Base-by-base conservation (phyloP, 2,888 invertebrate genomes). In the Lepidonotus clava region DNA sequence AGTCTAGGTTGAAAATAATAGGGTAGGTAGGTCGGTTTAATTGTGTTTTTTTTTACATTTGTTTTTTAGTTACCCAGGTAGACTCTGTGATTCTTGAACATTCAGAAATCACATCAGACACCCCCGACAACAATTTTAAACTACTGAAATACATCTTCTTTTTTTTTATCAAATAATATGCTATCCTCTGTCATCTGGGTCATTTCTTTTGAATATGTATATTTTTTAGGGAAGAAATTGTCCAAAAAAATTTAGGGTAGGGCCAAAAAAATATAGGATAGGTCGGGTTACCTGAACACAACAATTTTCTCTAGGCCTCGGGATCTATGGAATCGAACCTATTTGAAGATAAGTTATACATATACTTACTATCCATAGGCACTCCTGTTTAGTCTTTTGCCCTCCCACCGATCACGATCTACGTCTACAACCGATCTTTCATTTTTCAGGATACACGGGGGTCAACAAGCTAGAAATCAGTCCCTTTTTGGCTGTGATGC, bases 401-500 rank as follows among this genome's bases (percentile, higher is more conserved):
- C 28, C 66, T 6, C 21, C n/a, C 24, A 14, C 5, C 5, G 56
- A 56, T 5, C 5, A 14, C n/a, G n/a, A 56, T 24, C 56, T 24
- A 56, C 56, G n/a, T 56, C 8, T n/a, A 56, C 8, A 6, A 5
- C n/a, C 4, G 5, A n/a, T 11, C n/a, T 5, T 83, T 34, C 24
- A 28, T 14, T 66, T 77, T 76, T 56, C 77, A 87, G 87, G 36
- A 38, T 87, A 76, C 56, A 38, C 36, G 24, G 80, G 53, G 14
- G 41, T 87, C 11, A 76, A 84, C 84, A 67, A 76, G 51, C 34
- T 87, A 51, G 87, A 87, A 40, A n/a, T 87, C 53, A 38, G 56
- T 18, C 84, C 87, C 4, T 87, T 87, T 41, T 46, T 87, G 32
- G 84, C 87, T 76, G 87, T 87, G 46, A 87, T 87, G 84, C 41